Evolutionary conservation across 2,888 invertebrate species (phyloP), one percentile per base, ranked within the genome.

Genomic region (Drosophila suboccidentalis): DNA sequence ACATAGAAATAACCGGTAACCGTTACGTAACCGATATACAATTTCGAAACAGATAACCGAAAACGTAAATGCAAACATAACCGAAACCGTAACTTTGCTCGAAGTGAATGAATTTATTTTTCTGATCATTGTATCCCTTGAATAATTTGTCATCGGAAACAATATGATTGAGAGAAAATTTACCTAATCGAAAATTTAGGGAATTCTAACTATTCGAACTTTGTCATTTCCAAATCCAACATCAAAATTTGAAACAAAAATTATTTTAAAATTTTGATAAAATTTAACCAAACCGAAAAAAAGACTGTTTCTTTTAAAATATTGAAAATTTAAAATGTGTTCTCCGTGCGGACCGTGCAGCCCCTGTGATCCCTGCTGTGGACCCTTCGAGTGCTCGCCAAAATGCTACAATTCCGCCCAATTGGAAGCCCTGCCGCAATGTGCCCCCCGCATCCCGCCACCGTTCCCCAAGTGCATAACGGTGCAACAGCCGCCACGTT

Each of bases 311-410:
- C 11, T 49, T 17, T 17, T 15, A 6, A 34, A 29, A 32, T 29
- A 47, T 29, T 29, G 15, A 46, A 46, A 47, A 29, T 46, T 26
- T 0, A 36, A 3, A 13, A 50, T 50, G 50, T 50, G 50, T 36
- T 50, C 50, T 36, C 50, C 50, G 13, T 36, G 50, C 22, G 50
- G 50, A 50, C 50, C 50, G 36, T 50, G 50, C n/a, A 50, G 50
- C 50, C 50, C 50, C 19, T 50, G 50, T 36, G 50, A 50, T 50
- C 50, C 50, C 0, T 50, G 50, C 50, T 50, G 50, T 50, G 50
- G 50, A 2, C 50, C 50, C 3, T 50, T 50, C n/a, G 50, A 50
- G 50, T 50, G 50, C 50, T 50, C 50, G 19, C 50, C 50, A 8
- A 50, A 50, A 36, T 50, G 50, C 4, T 50, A 50, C 36, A 50